Evolutionary conservation across 1,140 invertebrate genomes (phyloP).

Genomic region (Contarinia nasturtii): DNA sequence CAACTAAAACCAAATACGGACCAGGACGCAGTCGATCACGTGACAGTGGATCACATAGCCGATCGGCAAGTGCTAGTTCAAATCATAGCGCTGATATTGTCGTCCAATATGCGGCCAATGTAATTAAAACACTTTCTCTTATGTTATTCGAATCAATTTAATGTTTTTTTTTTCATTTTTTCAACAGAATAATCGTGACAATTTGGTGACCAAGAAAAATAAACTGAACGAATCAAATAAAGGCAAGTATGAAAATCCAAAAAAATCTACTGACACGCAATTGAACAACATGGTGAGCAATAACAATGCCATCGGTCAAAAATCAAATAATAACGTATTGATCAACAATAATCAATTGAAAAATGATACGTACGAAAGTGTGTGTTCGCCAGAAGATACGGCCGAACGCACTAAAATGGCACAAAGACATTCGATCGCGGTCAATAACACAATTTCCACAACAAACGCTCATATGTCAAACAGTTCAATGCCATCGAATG

Average conservation of each 20-base stretch:
- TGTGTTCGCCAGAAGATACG: constrained; percentile 22
- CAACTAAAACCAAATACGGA: constrained; percentile 6
- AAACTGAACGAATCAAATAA: constrained; percentile 1
- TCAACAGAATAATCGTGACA: not conserved
- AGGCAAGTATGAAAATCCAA: constrained; percentile 10
- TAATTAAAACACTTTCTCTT: not conserved
- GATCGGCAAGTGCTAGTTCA: constrained; percentile 35
- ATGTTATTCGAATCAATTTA: not conserved
- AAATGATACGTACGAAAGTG: constrained; percentile 23
- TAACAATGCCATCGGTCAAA: not conserved
- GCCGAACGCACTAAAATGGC: constrained; percentile 19
- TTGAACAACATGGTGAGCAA: constrained; percentile 6
- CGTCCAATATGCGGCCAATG: constrained; percentile 13
- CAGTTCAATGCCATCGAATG: no score
- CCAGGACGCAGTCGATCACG: constrained; percentile 28
- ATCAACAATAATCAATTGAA: constrained; percentile 8
- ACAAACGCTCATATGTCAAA: not conserved
- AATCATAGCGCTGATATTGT: constrained; percentile 24
- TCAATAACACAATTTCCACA: not conserved
- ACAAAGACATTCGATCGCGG: constrained; percentile 3
- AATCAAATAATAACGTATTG: not conserved
- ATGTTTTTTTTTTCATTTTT: not conserved
- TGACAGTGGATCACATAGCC: constrained; percentile 47
- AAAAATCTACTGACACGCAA: constrained; percentile 14
- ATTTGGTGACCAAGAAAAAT: not conserved